Evolutionary conservation across 1,140 invertebrate genomes (phyloP), one percentile per base, ranked within the genome.

Genomic region (Ptiloglossa arizonensis): DNA sequence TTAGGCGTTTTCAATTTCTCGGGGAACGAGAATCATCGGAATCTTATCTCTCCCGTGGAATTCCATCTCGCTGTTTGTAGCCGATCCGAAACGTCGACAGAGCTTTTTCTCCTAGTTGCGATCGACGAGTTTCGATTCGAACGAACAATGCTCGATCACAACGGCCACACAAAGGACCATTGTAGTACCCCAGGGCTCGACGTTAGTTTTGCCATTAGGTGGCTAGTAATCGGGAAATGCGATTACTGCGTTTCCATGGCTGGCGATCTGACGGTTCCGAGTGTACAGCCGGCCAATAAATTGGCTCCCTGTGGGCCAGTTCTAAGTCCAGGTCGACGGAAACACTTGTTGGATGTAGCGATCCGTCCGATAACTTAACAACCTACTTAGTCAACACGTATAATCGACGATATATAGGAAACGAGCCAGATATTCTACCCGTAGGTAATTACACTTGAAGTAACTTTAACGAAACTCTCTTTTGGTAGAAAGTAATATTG

Each of bases 291-390:
- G 38, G 4, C 17, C 46, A 22, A 77, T 46, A 29, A 63, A 67
- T 48, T 29, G 38, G 27, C 48, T 46, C 73, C 50, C 72, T 17
- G 35, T 24, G 54, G 63, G 11, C 38, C 44, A 41, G 52, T 74
- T 59, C 50, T 74, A 35, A 79, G 69, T 15, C 22, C 32, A 35
- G 56, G 24, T 66, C 67, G 50, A 44, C 29, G 38, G 35, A 52
- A 67, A 79, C 79, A 81, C 79, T 81, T 81, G 79, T 81, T 81
- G 79, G 79, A 62, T 72, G 27, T 19, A 44, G 24, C 60, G 41
- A 44, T 52, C 60, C 38, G 6, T 50, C 24, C 22, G 24, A 54
- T 35, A 72, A 72, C 56, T 77, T 71, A 44, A 71, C 38, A 17
- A 15, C 8, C 74, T 35, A 62, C 46, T 70, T 71, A 60, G n/a